Evolutionary conservation across 1,140 invertebrate species (phyloP), one percentile per base, ranked within the genome.

Genomic region (Trichogramma pretiosum): DNA sequence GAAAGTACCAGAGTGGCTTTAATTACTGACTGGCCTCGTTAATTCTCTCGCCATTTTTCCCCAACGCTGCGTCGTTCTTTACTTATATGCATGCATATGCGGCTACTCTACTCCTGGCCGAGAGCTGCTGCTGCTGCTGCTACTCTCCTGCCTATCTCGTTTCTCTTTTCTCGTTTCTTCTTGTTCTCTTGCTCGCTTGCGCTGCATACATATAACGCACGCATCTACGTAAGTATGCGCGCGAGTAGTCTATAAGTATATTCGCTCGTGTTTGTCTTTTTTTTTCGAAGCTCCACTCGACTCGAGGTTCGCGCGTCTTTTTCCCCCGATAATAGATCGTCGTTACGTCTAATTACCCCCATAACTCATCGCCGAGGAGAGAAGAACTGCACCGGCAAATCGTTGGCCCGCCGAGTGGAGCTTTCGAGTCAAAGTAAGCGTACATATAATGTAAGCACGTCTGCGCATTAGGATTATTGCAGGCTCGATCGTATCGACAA

Each of bases 11-110:
- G 48, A 26, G 28, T 36, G 19, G 36, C 44, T 51, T 51, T 51
- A 51, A 51, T 51, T 51, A 51, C 49, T 43, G 42, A 46, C 44
- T 51, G 34, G 33, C 39, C 49, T 51, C 49, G 44, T 51, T 51
- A 46, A 46, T 43, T 46, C 39, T 42, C 23, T 50, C 37, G 21
- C 32, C 16, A 45, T 46, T 46, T 41, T 46, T 41, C 16, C 1
- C 28, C 40, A n/a, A n/a, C n/a, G n/a, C n/a, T n/a, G n/a, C n/a
- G n/a, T n/a, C n/a, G 24, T 16, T 14, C 19, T 28, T 41, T 14
- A 24, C 32, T 41, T 40, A 43, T 41, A 36, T 37, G 17, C 10
- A n/a, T n/a, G n/a, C n/a, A n/a, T n/a, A n/a, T n/a, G n/a, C 24
- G n/a, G 19, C 1, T 28, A 16, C 16, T 42, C 28, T 22, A 13